Evolutionary conservation across 2,888 invertebrate species (phyloP).

Genomic region (Lochmaea capreae): DNA sequence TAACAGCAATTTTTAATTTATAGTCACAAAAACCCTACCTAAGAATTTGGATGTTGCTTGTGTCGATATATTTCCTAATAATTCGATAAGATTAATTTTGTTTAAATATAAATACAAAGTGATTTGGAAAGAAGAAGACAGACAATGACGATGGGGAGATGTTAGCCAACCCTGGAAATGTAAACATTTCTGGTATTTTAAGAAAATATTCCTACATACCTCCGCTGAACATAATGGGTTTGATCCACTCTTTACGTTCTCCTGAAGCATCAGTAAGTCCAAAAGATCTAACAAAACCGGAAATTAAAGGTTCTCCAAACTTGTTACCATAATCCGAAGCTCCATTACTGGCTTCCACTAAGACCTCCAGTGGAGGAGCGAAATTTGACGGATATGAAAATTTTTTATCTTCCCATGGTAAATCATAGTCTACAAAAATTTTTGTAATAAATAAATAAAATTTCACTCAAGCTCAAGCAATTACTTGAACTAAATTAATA

Average conservation of each 20-base stretch:
- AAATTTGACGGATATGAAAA: constrained; percentile 89
- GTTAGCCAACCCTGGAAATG: neutral
- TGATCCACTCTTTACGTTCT: constrained; percentile 89
- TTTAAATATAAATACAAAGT: too few relatives aligned
- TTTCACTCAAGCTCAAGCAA: too few relatives aligned
- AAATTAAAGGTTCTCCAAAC: constrained; percentile 95
- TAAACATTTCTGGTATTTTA: neutral
- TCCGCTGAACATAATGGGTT: constrained; percentile 99
- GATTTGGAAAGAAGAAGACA: too few relatives aligned
- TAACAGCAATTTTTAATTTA: too few relatives aligned
- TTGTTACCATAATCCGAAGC: constrained; percentile 99
- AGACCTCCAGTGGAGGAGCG: constrained; percentile 88
- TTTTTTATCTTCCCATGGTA: constrained; percentile 86
- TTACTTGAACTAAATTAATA: too few relatives aligned
- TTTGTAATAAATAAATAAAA: neutral
- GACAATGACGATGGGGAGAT: too few relatives aligned
- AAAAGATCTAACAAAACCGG: constrained; percentile 92
- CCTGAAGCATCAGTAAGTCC: constrained; percentile 76
- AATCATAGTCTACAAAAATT: constrained; percentile 76
- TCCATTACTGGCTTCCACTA: constrained; percentile 96
- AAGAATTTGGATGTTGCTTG: too few relatives aligned
- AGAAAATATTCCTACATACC: constrained; percentile 23
- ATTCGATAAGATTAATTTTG: too few relatives aligned
- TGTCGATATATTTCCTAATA: too few relatives aligned
- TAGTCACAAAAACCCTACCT: too few relatives aligned